These are phyloP conservation scores for Galleria mellonella DNA, from an alignment of 1,140 invertebrate genomes.

Conservation along the genomic window DNA sequence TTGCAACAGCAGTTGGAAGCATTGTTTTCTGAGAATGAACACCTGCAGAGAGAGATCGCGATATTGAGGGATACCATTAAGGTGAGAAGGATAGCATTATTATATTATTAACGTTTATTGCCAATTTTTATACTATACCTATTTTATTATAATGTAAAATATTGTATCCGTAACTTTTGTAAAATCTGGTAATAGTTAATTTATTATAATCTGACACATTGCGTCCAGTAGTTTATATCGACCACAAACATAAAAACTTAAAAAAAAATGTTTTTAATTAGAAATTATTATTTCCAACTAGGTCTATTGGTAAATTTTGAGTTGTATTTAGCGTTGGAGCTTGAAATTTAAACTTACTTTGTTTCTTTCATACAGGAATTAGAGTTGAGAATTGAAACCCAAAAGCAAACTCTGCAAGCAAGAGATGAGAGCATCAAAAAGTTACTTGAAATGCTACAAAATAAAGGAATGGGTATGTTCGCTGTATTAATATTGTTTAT, in stretches of 20 bases:
- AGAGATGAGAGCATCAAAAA: slow-evolving; percentile 99
- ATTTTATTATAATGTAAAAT: no score
- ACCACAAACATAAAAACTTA: no score
- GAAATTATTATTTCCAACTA: no score
- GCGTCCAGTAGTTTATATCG: no score
- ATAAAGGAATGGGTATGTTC: slow-evolving; percentile 94
- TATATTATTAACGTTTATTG: not conserved
- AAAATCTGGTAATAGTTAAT: no score
- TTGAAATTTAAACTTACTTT: no score
- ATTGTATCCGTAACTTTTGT: no score
- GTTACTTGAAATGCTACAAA: slow-evolving; percentile 98
- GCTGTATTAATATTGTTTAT: slow-evolving; percentile 2
- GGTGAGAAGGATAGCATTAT: slow-evolving; percentile 69
- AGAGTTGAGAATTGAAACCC: slow-evolving; percentile 96
- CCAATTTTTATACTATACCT: no score
- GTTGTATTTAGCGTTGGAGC: no score
- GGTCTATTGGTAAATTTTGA: no score
- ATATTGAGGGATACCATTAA: slow-evolving; percentile 96
- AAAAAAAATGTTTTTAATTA: no score
- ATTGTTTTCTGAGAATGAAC: slow-evolving; percentile 95
- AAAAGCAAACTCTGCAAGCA: slow-evolving; percentile 96
- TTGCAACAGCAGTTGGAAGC: slow-evolving; percentile 94
- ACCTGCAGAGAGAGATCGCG: slow-evolving; percentile 94
- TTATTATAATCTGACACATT: no score
- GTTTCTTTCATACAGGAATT: slow-evolving; percentile 80